These are phyloP conservation scores for Poecilobothrus nobilitatus DNA, from an alignment of 2,888 invertebrate genomes.

Conservation along the genomic window DNA sequence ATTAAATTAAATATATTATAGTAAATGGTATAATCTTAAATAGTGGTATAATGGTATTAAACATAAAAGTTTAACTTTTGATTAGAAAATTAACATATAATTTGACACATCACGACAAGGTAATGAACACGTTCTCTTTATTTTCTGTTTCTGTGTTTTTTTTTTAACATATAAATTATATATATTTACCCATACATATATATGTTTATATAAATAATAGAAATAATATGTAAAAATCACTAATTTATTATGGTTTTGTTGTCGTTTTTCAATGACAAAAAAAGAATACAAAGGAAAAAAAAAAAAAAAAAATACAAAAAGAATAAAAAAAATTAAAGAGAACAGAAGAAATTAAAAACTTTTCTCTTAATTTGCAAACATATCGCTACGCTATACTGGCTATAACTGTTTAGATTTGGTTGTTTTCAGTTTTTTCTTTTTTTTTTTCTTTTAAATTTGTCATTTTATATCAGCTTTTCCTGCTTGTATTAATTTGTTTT, in stretches of 20 bases:
- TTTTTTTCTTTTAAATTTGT: not conserved
- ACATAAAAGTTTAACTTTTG: slow-evolving; percentile 6
- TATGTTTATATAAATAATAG: not conserved
- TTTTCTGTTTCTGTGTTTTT: no score
- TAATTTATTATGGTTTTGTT: no score
- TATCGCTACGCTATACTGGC: not conserved
- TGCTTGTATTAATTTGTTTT: not conserved
- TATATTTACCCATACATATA: not conserved
- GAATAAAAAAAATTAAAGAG: not conserved
- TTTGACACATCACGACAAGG: slow-evolving; percentile 6
- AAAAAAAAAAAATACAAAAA: not conserved
- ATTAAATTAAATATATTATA: no score
- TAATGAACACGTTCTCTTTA: not conserved
- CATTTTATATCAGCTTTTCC: not conserved
- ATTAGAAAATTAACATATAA: slow-evolving; percentile 6
- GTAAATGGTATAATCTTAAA: not conserved
- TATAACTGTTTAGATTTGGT: not conserved
- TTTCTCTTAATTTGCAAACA: not conserved
- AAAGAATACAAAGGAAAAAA: no score
- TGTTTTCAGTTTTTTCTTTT: not conserved
- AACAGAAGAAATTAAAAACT: not conserved
- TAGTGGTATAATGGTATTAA: not conserved
- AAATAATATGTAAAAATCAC: no score
- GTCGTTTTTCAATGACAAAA: no score
- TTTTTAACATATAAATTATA: not conserved